phyloP scores from a whole-genome alignment of 2,888 invertebrate genomes.

The Spodoptera littoralis region DNA sequence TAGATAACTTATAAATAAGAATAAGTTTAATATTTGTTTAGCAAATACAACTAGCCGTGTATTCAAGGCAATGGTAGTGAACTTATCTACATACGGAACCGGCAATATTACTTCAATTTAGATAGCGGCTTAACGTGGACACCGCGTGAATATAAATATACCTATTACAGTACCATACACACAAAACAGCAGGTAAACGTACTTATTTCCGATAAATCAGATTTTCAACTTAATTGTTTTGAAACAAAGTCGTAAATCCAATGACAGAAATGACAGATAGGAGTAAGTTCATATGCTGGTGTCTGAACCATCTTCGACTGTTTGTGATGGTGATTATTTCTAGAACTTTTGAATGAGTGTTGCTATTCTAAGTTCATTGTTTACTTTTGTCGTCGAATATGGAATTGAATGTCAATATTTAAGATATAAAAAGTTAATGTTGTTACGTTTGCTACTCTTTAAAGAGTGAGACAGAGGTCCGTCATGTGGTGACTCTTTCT shows the following conservation, averaged over 20 bases:
- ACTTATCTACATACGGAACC: constrained; percentile 16
- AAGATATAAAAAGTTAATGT: no score
- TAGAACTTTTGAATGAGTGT: constrained; percentile 6
- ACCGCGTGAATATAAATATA: constrained; percentile 36
- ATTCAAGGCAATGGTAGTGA: constrained; percentile 10
- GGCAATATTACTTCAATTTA: constrained; percentile 32
- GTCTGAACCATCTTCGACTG: not conserved
- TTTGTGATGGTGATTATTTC: constrained; percentile 9
- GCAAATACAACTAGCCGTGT: constrained; percentile 6
- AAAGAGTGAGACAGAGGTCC: no score
- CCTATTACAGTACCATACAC: not conserved
- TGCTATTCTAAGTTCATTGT: constrained; percentile 18
- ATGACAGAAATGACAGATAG: no score
- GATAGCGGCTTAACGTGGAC: constrained; percentile 33
- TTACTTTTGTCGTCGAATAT: constrained; percentile 2
- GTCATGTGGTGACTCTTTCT: no score
- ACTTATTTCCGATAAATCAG: no score
- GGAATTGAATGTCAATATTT: no score
- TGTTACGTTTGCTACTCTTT: no score
- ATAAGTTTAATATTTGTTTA: not conserved
- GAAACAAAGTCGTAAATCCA: no score
- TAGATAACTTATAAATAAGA: not conserved
- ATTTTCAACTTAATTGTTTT: no score
- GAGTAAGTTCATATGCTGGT: no score
- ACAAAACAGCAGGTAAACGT: not conserved